Evolutionary conservation across 2,888 invertebrate species (phyloP).

Genomic region (Microplitis manilae): DNA sequence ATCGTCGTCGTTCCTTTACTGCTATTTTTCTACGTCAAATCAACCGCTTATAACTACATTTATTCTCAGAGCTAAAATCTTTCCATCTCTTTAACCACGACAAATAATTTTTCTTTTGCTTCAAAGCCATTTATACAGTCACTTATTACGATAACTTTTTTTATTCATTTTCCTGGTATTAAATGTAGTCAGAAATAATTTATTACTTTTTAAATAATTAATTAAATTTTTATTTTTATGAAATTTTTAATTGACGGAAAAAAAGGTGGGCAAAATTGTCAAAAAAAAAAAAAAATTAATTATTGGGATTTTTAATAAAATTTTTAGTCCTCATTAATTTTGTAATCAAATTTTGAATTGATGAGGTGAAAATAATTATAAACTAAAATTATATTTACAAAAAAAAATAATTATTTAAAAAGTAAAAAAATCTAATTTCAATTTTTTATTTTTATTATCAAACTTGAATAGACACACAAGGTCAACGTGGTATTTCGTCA

Average conservation of each 20-base stretch:
- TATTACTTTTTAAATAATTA: too few relatives aligned
- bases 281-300: too few relatives aligned
- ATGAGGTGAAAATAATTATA: not conserved
- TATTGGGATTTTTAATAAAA: too few relatives aligned
- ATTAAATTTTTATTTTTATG: too few relatives aligned
- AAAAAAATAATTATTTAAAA: not conserved
- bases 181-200: too few relatives aligned
- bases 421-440: not conserved
- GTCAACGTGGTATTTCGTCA: constrained; percentile 62
- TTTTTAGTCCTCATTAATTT: too few relatives aligned
- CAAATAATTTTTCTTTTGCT: constrained; percentile 20
- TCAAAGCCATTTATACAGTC: not conserved
- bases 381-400: not conserved
- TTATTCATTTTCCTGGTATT: not conserved
- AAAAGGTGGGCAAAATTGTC: too few relatives aligned
- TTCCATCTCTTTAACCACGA: constrained; percentile 20
- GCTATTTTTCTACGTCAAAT: constrained; percentile 29
- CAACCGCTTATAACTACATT: constrained; percentile 30
- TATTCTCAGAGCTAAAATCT: constrained; percentile 14
- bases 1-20: constrained; percentile 21
- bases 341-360: too few relatives aligned
- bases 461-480: constrained; percentile 10
- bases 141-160: not conserved
- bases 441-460: not conserved
- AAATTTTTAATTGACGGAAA: too few relatives aligned